These are phyloP conservation scores for Ctenopoma multispine DNA, from an alignment of 2,797 vertebrate species.

Conservation along the genomic window DNA sequence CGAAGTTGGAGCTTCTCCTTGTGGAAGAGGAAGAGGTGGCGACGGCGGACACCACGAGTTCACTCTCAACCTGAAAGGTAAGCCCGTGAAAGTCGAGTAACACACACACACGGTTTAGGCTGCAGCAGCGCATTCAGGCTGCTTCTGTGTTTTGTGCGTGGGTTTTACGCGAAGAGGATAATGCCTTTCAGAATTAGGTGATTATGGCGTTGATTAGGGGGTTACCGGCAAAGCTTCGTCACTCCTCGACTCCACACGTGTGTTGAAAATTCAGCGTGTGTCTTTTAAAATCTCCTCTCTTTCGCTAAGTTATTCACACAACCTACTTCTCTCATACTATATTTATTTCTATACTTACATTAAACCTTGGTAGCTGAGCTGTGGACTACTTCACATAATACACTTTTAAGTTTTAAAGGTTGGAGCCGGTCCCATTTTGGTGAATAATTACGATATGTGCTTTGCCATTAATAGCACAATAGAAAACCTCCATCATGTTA, in stretches of 20 bases:
- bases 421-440: conserved; percentile 19
- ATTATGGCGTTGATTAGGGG: conserved; percentile 58
- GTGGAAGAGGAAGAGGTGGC: conserved; percentile 84
- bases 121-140: conserved; percentile 7
- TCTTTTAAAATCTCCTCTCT: conserved; percentile 16
- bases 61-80: conserved; percentile 79
- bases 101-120: conserved; percentile 2
- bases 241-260: conserved; percentile 77
- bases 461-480: not conserved
- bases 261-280: conserved; percentile 58
- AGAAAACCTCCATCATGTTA: not conserved
- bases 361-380: conserved; percentile 6
- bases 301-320: conserved; percentile 5
- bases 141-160: conserved; percentile 11
- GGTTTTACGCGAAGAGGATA: conserved; percentile 18
- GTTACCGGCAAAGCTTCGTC: conserved; percentile 66
- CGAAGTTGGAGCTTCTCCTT: conserved; percentile 85
- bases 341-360: not conserved
- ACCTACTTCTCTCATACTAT: conserved; percentile 24
- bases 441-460: not conserved
- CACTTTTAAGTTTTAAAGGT: conserved; percentile 57
- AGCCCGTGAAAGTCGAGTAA: conserved; percentile 49
- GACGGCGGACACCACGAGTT: conserved; percentile 81
- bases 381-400: conserved; percentile 22
- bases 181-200: conserved; percentile 53